Evolutionary conservation across 2,888 invertebrate genomes (phyloP).

Genomic region (Epinotia bilunana): DNA sequence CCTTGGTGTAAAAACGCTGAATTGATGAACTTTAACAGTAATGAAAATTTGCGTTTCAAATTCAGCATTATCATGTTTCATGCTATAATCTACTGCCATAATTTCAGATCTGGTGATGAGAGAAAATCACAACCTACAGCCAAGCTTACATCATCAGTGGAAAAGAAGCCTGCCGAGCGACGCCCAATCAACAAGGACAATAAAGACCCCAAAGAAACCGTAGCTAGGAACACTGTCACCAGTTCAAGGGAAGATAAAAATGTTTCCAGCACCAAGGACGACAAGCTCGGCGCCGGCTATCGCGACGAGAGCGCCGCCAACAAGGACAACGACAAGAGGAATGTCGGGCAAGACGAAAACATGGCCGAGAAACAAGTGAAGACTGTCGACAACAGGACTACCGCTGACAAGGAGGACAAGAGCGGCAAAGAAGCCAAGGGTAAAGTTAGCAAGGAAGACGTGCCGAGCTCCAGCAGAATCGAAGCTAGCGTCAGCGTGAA

Average conservation of each 20-base stretch:
- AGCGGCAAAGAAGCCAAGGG: conserved; percentile 12
- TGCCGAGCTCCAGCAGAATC: conserved; percentile 26
- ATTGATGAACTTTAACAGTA: neutral
- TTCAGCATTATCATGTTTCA: neutral
- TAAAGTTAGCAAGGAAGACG: conserved; percentile 26
- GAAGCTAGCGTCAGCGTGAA: conserved; percentile 19
- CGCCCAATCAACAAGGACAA: conserved; percentile 70
- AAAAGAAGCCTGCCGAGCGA: conserved; percentile 65
- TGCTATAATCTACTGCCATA: neutral
- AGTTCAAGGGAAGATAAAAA: conserved; percentile 60
- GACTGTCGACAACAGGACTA: neutral
- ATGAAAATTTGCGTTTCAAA: neutral
- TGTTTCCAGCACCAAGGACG: conserved; percentile 48
- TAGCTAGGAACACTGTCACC: conserved; percentile 56
- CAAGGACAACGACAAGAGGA: conserved; percentile 9
- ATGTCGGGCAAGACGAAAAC: conserved; percentile 10
- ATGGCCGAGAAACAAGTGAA: conserved; percentile 13
- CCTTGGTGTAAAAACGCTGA: neutral
- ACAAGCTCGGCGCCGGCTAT: conserved; percentile 47
- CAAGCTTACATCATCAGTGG: conserved; percentile 54
- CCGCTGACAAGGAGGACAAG: conserved; percentile 14
- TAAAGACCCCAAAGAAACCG: conserved; percentile 71
- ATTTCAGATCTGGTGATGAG: conserved; percentile 62
- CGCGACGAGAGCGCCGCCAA: conserved; percentile 46
- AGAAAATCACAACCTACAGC: conserved; percentile 56